Evolutionary conservation across 2,888 invertebrate genomes (phyloP).

Genomic region (Drosophila multiciliata): DNA sequence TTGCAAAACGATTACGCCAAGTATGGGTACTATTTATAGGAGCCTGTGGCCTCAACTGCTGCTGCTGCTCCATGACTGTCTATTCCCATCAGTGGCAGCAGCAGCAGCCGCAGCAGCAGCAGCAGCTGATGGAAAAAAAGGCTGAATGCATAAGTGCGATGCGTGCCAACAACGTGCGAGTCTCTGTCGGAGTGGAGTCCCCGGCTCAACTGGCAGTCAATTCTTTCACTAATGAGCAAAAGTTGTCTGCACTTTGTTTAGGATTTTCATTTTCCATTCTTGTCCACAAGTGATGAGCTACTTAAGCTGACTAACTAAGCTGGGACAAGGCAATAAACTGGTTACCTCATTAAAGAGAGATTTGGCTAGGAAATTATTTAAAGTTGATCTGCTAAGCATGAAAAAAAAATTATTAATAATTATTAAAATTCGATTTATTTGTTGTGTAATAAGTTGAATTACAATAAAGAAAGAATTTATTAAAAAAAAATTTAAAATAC

Average conservation of each 20-base stretch:
- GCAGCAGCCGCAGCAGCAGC: background rate
- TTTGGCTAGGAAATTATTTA: background rate
- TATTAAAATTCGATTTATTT: background rate
- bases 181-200: background rate
- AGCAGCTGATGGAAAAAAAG: slow-evolving; percentile 4
- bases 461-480: no score
- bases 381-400: no score
- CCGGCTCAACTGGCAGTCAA: slow-evolving; percentile 10
- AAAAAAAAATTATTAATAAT: background rate
- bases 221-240: slow-evolving; percentile 9
- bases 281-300: background rate
- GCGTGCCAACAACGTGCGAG: slow-evolving; percentile 35
- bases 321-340: background rate
- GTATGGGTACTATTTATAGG: slow-evolving; percentile 22
- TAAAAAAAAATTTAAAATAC: no score
- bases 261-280: background rate
- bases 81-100: slow-evolving; percentile 19
- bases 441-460: no score
- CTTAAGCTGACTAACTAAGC: background rate
- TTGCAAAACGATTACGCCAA: slow-evolving; percentile 32
- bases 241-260: slow-evolving; percentile 2
- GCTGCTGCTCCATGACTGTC: slow-evolving; percentile 9
- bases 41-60: background rate
- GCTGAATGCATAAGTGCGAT: slow-evolving; percentile 27
- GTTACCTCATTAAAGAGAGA: background rate